Evolutionary conservation across 1,140 invertebrate genomes (phyloP).

Genomic region (Leptestheria dahalacensis): DNA sequence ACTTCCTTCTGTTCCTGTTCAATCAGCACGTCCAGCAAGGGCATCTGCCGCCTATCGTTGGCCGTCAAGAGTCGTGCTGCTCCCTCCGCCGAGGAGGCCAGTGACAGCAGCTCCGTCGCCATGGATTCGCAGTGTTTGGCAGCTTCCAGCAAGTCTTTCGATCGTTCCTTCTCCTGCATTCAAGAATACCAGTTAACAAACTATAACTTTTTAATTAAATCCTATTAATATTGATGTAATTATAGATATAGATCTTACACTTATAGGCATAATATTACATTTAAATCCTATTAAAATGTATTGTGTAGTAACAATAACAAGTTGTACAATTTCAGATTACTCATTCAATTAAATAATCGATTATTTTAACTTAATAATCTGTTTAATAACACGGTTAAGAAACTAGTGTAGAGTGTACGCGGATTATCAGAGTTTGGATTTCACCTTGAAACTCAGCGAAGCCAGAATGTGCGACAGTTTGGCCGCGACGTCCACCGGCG

Average conservation of each 20-base stretch:
- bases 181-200: constrained; percentile 5
- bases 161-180: constrained; percentile 80
- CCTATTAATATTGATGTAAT: constrained; percentile 17
- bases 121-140: constrained; percentile 92
- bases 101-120: constrained; percentile 86
- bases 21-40: constrained; percentile 93
- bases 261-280: no score
- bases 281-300: not conserved
- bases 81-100: constrained; percentile 84
- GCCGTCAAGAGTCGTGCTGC: constrained; percentile 80
- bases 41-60: constrained; percentile 76
- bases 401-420: no score
- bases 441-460: constrained; percentile 63
- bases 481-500: constrained; percentile 93
- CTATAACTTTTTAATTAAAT: not conserved
- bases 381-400: no score
- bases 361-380: no score
- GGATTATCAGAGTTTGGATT: constrained; percentile 7
- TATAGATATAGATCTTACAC: no score
- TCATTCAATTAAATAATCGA: no score
- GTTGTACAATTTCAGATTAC: no score
- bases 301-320: not conserved
- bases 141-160: constrained; percentile 85
- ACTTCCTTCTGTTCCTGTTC: constrained; percentile 98
- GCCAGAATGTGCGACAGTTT: constrained; percentile 90